Evolutionary conservation across 1,140 invertebrate genomes (phyloP).

Genomic region (Oedothorax gibbosus): DNA sequence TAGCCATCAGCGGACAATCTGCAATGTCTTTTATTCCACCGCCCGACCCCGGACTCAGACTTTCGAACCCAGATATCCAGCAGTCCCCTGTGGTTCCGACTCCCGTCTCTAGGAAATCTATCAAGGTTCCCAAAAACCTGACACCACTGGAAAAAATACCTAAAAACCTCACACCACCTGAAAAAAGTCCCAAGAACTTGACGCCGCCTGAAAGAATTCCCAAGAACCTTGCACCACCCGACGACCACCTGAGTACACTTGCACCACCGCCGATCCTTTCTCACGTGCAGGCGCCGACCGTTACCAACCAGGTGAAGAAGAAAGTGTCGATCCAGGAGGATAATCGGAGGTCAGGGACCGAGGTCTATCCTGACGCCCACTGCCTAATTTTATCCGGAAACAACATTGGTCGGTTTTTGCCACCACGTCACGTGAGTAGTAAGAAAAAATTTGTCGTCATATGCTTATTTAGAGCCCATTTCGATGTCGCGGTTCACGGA

Average conservation of each 20-base stretch:
- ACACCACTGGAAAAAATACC: too few species aligned
- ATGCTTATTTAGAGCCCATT: slow-evolving; percentile 49
- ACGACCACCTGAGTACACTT: slow-evolving; percentile 8
- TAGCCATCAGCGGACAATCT: not conserved
- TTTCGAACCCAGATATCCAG: slow-evolving; percentile 11
- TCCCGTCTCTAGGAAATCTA: too few species aligned
- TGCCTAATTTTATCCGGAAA: slow-evolving; percentile 54
- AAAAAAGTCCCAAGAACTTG: slow-evolving; percentile 13
- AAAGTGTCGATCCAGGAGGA: slow-evolving; percentile 57
- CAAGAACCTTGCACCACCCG: not conserved
- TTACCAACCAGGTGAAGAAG: slow-evolving; percentile 32
- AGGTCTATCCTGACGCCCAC: slow-evolving; percentile 21
- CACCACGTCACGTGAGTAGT: slow-evolving; percentile 55
- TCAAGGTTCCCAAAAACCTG: not conserved
- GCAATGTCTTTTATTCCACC: not conserved
- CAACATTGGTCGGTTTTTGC: slow-evolving; percentile 55
- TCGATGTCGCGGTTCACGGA: not conserved
- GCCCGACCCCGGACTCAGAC: not conserved
- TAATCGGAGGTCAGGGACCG: slow-evolving; percentile 49
- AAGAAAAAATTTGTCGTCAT: slow-evolving; percentile 36
- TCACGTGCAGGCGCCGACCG: not conserved
- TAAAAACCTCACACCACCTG: not conserved
- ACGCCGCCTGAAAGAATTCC: not conserved
- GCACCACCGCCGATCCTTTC: slow-evolving; percentile 1
- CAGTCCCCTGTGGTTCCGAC: slow-evolving; percentile 3